Conservation (phyloP, 1,140 invertebrate genomes). For the Lepidotrigona ventralis region DNA sequence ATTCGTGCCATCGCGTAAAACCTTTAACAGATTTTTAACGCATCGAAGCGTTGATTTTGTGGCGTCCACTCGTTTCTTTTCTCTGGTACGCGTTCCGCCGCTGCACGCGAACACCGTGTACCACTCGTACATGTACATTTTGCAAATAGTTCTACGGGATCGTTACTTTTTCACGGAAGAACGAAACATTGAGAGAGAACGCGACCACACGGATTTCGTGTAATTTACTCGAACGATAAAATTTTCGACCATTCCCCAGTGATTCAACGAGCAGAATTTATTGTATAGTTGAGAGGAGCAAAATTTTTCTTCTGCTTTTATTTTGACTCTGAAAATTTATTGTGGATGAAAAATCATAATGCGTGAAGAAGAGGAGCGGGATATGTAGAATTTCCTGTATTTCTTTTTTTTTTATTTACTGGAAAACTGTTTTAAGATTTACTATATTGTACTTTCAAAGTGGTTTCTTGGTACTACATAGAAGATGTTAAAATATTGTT, state of each 20-base stretch:
- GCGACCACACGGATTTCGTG: background rate
- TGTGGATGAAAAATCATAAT: background rate
- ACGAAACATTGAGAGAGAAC: background rate
- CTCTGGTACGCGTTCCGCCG: background rate
- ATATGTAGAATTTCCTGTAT: background rate
- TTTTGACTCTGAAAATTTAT: background rate
- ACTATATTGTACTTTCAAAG: background rate
- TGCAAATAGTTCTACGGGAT: background rate
- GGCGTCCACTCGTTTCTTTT: background rate
- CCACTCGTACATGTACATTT: no score
- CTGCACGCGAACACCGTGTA: slow-evolving; percentile 9
- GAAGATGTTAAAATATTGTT: no score
- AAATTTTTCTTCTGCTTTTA: background rate
- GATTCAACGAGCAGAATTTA: background rate
- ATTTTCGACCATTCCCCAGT: background rate
- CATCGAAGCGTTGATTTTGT: slow-evolving; percentile 40
- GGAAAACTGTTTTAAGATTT: background rate
- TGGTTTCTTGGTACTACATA: background rate
- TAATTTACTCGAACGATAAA: background rate
- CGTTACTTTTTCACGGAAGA: background rate
- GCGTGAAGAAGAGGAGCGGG: background rate
- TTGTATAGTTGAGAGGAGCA: background rate
- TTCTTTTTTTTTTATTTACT: background rate
- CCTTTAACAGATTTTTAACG: slow-evolving; percentile 53
- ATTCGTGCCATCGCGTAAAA: slow-evolving; percentile 22